phyloP scores from a whole-genome alignment of 23 tunicate species.

The Aplidium turbinatum region DNA sequence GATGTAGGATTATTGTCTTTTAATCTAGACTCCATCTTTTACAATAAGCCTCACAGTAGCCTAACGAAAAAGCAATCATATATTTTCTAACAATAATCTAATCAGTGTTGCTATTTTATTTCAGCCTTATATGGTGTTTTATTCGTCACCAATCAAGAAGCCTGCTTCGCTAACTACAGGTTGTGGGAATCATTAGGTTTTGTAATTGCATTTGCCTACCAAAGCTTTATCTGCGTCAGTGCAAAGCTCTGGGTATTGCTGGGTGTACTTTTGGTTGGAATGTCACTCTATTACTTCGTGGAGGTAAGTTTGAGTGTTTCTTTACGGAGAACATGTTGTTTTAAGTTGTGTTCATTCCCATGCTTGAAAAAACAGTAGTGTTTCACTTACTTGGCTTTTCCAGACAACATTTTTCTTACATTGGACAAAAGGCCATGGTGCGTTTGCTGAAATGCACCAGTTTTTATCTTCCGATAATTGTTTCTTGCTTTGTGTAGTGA shows the following conservation, averaged over 20 bases:
- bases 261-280: slow-evolving; percentile 66
- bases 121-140: slow-evolving; percentile 80
- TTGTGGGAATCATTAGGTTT: slow-evolving; percentile 88
- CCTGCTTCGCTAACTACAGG: slow-evolving; percentile 78
- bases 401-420: no score
- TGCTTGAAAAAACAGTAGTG: no score
- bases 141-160: slow-evolving; percentile 65
- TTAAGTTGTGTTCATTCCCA: neutral
- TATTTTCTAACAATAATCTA: slow-evolving; percentile 64
- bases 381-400: no score
- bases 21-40: no score
- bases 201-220: slow-evolving; percentile 77
- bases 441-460: neutral
- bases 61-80: no score
- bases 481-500: no score
- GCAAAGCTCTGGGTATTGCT: slow-evolving; percentile 59
- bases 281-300: slow-evolving; percentile 47
- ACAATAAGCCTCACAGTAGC: no score
- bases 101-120: slow-evolving; percentile 32
- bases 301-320: slow-evolving; percentile 41
- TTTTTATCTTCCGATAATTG: no score
- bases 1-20: no score
- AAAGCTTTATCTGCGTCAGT: slow-evolving; percentile 50
- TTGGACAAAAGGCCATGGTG: neutral
- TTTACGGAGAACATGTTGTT: neutral